Conservation (phyloP, 1,140 invertebrate species). For the Atopsyche davidsoni region DNA sequence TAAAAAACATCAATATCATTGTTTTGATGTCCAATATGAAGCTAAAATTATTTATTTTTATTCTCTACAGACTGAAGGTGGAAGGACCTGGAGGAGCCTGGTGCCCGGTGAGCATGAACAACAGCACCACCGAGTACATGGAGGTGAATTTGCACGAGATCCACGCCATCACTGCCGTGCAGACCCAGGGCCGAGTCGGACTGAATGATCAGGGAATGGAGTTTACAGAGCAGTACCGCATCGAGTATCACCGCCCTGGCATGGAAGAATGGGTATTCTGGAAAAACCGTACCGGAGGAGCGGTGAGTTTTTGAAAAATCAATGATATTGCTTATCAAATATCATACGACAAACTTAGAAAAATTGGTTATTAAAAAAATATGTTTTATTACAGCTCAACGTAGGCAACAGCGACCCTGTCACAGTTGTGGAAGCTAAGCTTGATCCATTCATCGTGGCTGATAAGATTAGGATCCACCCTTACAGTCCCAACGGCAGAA, state of each 20-base stretch:
- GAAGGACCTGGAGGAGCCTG: conserved; percentile 74
- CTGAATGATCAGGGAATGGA: conserved; percentile 67
- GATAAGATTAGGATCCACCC: conserved; percentile 69
- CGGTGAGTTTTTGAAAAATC: conserved; percentile 45
- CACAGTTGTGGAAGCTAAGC: conserved; percentile 59
- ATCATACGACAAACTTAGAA: conserved; percentile 1
- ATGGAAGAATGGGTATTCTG: conserved; percentile 58
- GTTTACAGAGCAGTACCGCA: conserved; percentile 64
- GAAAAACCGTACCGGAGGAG: conserved; percentile 54
- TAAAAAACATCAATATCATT: too few species aligned
- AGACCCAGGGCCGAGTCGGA: conserved; percentile 75
- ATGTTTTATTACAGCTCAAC: conserved; percentile 51
- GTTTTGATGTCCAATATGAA: too few species aligned
- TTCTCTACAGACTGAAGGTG: conserved; percentile 55
- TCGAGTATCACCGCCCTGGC: conserved; percentile 65
- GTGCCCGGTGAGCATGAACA: conserved; percentile 70
- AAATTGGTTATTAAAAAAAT: not conserved
- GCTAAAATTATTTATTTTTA: too few species aligned
- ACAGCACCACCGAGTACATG: conserved; percentile 63
- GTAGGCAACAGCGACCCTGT: conserved; percentile 69
- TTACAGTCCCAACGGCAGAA: conserved; percentile 64
- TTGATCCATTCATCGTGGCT: conserved; percentile 68
- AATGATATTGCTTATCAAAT: conserved; percentile 3
- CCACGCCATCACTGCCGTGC: conserved; percentile 64
- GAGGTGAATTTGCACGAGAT: conserved; percentile 58